phyloP scores from a whole-genome alignment of 2,797 vertebrate genomes.

The Hydrolagus colliei region DNA sequence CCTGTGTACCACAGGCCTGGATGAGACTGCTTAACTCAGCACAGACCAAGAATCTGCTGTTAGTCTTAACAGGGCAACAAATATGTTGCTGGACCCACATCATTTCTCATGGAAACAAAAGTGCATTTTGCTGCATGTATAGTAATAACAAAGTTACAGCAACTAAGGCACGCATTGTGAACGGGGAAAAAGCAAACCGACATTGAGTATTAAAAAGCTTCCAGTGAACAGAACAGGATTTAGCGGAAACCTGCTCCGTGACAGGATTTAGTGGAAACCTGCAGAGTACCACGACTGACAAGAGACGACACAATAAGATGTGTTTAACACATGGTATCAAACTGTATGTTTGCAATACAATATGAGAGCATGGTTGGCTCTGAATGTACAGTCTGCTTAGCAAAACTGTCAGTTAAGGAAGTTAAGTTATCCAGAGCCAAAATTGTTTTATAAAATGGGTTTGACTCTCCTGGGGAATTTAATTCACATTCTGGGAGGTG shows the following conservation, averaged over 20 bases:
- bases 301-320: too few species aligned
- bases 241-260: not conserved
- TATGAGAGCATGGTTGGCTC: not conserved
- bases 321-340: too few species aligned
- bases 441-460: not conserved
- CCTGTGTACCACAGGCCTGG: too few species aligned
- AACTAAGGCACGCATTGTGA: not conserved
- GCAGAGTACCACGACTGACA: not conserved
- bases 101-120: not conserved
- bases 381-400: not conserved
- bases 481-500: not conserved
- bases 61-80: not conserved
- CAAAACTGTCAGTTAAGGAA: not conserved
- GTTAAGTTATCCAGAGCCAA: not conserved
- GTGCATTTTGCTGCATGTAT: not conserved
- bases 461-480: not conserved
- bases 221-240: not conserved
- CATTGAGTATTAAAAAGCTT: not conserved
- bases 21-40: not conserved
- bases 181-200: not conserved
- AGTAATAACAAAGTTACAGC: not conserved
- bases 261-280: not conserved
- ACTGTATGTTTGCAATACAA: not conserved
- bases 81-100: not conserved
- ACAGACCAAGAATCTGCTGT: not conserved